These are phyloP conservation scores for Heterodera filipjevi DNA, from an alignment of 2,888 invertebrate genomes.

Conservation along the genomic window DNA sequence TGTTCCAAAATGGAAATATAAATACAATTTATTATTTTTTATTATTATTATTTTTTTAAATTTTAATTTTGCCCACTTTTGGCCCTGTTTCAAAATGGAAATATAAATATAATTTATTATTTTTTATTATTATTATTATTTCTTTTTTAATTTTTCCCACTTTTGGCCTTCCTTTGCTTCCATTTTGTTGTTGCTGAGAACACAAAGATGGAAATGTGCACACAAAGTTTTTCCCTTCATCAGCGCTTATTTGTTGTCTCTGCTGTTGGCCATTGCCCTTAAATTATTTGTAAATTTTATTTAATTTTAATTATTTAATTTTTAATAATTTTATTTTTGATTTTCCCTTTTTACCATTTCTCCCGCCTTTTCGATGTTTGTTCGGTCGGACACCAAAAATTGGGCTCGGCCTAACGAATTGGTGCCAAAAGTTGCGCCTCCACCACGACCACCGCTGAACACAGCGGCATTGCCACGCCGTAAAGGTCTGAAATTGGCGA, in stretches of 20 bases:
- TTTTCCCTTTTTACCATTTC: neutral
- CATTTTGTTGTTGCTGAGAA: neutral
- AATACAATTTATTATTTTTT: neutral
- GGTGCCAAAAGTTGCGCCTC: conserved; percentile 7
- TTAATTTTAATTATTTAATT: neutral
- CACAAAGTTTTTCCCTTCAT: neutral
- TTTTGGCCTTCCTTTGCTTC: neutral
- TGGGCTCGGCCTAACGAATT: conserved; percentile 13
- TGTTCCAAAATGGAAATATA: too few relatives aligned
- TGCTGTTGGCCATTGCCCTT: conserved; percentile 5
- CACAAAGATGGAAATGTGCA: neutral
- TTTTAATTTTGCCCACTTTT: neutral
- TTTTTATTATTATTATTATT: neutral
- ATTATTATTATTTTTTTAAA: neutral
- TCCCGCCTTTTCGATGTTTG: neutral
- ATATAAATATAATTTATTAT: too few relatives aligned
- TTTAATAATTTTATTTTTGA: neutral
- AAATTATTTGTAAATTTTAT: neutral
- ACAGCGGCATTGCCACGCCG: neutral
- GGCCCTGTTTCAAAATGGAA: too few relatives aligned
- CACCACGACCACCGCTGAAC: neutral
- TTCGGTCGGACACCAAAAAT: conserved; percentile 18
- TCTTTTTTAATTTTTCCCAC: neutral
- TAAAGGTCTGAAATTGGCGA: conserved; percentile 19
- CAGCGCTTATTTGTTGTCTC: neutral